Evolutionary conservation across 2,888 invertebrate species (phyloP), one percentile per base, ranked within the genome.

Genomic region (Leucozona laternaria): DNA sequence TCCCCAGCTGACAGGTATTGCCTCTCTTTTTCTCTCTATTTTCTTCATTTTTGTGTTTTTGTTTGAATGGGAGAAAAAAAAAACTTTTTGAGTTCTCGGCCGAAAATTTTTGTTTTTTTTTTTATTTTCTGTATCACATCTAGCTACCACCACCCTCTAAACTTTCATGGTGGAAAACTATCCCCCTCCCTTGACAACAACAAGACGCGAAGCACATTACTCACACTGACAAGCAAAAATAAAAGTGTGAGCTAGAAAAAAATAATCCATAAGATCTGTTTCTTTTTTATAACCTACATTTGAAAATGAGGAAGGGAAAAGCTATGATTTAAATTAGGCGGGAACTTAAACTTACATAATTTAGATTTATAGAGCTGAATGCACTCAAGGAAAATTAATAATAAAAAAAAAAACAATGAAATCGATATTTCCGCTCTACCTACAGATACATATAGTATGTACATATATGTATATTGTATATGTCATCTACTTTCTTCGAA

Each of bases 51-150:
- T 62, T 48, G 34, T 37, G 25, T 53, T 25, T 53, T 53, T 25
- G 4, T 25, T 4, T 3, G 15, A 50, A 25, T 1, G 22, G 50
- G 50, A 53, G 34, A 43, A 68, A 68, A 68, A 64, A 45, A 68
- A 68, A 22, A 37, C 37, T 43, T 81, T 85, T 78, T 72, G 85
- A 85, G 81, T 85, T 85, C 81, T 85, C 85, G 85, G 85, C 85
- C 85, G 81, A 85, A 85, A 81, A 85, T 76, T 13, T 60, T 66
- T 79, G 55, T 62, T 58, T 66, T 76, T 50, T 57, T 75, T 60
- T 57, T 37, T 60, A 40, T 53, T 71, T 84, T 79, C 64, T 79
- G 70, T 80, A 45, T 73, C 45, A 76, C 57, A 40, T 31, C 25
- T 28, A 68, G 48, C 66, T 40, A n/a, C 60, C 73, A 73, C 55